Evolutionary conservation across 1,140 invertebrate genomes (phyloP).

Genomic region (Dinoponera quadriceps): DNA sequence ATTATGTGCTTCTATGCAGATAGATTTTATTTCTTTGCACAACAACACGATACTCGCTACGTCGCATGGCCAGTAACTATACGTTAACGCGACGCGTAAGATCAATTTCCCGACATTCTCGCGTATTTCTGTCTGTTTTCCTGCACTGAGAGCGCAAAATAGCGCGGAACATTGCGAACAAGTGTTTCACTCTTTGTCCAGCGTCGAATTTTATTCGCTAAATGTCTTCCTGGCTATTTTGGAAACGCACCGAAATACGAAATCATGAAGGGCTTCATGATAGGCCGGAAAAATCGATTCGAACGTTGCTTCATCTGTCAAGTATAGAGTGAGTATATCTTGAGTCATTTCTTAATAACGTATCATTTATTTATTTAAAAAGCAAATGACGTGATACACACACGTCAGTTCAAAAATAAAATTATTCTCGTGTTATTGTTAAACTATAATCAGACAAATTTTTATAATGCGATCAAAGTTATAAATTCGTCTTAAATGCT

Average conservation of each 20-base stretch:
- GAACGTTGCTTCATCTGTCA: slow-evolving; percentile 17
- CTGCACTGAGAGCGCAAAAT: background rate
- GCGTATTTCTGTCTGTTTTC: background rate
- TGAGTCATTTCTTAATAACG: background rate
- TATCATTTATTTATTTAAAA: background rate
- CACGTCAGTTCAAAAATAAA: background rate
- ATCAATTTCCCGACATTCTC: slow-evolving; percentile 17
- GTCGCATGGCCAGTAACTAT: background rate
- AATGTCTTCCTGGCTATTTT: slow-evolving; percentile 33
- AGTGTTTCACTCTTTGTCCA: background rate
- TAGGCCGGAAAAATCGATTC: background rate
- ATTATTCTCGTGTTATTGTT: background rate
- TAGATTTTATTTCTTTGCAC: slow-evolving; percentile 47
- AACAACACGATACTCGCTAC: slow-evolving; percentile 1
- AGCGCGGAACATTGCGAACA: background rate
- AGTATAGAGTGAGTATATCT: slow-evolving; percentile 51
- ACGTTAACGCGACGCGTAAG: background rate
- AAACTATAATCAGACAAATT: background rate
- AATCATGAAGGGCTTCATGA: background rate
- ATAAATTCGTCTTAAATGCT: background rate
- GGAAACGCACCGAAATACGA: slow-evolving; percentile 11
- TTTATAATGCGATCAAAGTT: background rate
- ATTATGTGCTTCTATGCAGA: slow-evolving; percentile 18
- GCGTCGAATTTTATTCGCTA: background rate
- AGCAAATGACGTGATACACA: too few species aligned